phyloP scores from a whole-genome alignment of 2,797 vertebrate genomes.

The Hylomyscus alleni region DNA sequence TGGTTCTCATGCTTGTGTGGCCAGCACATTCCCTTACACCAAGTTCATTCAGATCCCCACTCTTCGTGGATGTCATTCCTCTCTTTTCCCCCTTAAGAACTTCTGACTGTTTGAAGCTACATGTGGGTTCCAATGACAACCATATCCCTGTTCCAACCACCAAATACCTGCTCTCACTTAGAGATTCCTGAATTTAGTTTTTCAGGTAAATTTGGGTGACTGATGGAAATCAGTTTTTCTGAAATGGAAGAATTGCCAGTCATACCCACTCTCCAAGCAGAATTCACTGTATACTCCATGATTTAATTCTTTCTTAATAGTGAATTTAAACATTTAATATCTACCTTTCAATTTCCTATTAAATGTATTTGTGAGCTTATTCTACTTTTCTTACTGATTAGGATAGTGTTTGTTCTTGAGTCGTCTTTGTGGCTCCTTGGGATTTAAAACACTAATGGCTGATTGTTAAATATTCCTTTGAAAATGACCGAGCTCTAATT shows the following conservation, averaged over 20 bases:
- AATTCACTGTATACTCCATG: neutral
- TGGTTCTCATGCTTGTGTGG: neutral
- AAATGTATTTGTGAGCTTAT: constrained; percentile 9
- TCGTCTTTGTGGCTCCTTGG: neutral
- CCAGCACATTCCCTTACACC: neutral
- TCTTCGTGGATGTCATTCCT: neutral
- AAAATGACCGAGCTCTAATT: constrained; percentile 24
- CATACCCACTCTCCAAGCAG: neutral
- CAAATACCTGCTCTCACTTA: neutral
- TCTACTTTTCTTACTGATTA: neutral
- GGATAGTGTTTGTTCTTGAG: neutral
- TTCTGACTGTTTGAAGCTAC: neutral
- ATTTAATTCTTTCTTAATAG: neutral
- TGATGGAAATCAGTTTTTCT: neutral
- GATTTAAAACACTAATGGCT: neutral
- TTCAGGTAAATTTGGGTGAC: neutral
- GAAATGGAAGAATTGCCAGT: neutral
- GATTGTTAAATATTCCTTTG: neutral
- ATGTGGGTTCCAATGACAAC: too few species aligned
- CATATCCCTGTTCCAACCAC: neutral
- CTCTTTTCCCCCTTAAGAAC: neutral
- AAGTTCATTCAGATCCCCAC: neutral
- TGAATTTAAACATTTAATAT: constrained; percentile 35
- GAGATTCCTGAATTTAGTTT: neutral
- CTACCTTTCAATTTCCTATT: neutral